Evolutionary conservation across 1,140 invertebrate genomes (phyloP).

Genomic region (Pseudomyrmex concolor): DNA sequence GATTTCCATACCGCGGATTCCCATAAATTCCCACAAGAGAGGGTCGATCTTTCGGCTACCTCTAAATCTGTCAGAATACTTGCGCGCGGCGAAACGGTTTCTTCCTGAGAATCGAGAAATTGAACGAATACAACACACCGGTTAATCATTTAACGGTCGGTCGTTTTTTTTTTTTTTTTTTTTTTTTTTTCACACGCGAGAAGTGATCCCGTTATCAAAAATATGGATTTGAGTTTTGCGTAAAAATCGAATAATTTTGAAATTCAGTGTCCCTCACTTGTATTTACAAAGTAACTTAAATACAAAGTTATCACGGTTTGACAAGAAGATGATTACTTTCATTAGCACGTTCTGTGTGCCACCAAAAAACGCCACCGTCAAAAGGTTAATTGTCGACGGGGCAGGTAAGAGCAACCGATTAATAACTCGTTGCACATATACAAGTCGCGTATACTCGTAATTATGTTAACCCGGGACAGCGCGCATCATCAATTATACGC

Average conservation of each 20-base stretch:
- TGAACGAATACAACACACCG: neutral
- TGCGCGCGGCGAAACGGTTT: constrained; percentile 28
- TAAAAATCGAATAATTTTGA: neutral
- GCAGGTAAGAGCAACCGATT: constrained; percentile 47
- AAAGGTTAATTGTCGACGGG: constrained; percentile 38
- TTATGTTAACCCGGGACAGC: constrained; percentile 55
- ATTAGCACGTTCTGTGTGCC: neutral
- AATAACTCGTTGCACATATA: constrained; percentile 53
- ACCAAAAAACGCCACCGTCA: neutral
- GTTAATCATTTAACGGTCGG: constrained; percentile 11
- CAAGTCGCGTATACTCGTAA: constrained; percentile 61
- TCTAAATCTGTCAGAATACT: constrained; percentile 50
- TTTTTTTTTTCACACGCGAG: neutral
- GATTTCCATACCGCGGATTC: constrained; percentile 49
- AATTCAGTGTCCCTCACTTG: neutral
- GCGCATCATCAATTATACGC: constrained; percentile 65
- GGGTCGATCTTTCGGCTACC: constrained; percentile 49
- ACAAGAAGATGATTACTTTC: neutral
- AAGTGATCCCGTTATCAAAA: neutral
- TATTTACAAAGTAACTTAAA: neutral
- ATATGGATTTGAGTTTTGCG: neutral
- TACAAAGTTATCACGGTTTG: constrained; percentile 32
- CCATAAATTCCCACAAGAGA: constrained; percentile 38
- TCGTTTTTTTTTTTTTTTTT: neutral
- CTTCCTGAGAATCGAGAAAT: constrained; percentile 21